Base-by-base conservation (phyloP, 2,113 vertebrate species). In the Neotoma lepida region DNA sequence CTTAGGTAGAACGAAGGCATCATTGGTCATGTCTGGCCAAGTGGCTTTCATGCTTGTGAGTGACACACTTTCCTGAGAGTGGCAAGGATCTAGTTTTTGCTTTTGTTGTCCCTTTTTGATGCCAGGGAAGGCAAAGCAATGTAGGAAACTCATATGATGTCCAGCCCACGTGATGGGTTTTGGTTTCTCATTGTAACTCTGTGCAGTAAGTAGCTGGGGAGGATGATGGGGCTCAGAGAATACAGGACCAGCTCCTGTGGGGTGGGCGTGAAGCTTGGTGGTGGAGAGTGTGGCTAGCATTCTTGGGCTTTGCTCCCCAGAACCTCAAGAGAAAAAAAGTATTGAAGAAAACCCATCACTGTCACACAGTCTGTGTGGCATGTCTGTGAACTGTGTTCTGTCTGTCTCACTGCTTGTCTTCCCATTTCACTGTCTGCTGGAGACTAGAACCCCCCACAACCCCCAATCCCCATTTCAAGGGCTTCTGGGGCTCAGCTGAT, bases 381-480 rank as follows among this genome's bases (percentile, higher is more conserved):
- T 0, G 54, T n/a, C 58, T 71, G 6, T 12, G 18, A 4, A 28
- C 35, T 5, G 61, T 22, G 14, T 68, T 24, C 10, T 9, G 41
- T 46, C 46, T 12, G 8, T 22, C 2, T 96, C 9, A 66, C 24
- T 9, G 14, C 7, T 6, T 17, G 2, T 44, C 61, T 84, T 90
- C 14, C 44, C 77, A 10, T 63, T 56, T 85, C 86, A 49, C n/a
- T 35, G 88, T 33, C 71, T 61, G 8, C 35, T 35, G 76, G 70
- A 73, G 63, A 35, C 15, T 73, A 41, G 51, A 44, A 39, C 20
- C 41, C 12, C n/a, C 1, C 18, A 1, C 3, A 51, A 10, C 49
- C 1, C 20, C 0, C 66, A 7, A 5, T 2, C 10, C 17, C 33
- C 0, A 1, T 41, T 56, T 44, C 28, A 17, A 6, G 17, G 78